Percentiles rank a stretch among this genome's conserved stretches.
phyloP scores from a whole-genome alignment of 2,888 invertebrate species.

The Agonopterix subpropinquella region DNA sequence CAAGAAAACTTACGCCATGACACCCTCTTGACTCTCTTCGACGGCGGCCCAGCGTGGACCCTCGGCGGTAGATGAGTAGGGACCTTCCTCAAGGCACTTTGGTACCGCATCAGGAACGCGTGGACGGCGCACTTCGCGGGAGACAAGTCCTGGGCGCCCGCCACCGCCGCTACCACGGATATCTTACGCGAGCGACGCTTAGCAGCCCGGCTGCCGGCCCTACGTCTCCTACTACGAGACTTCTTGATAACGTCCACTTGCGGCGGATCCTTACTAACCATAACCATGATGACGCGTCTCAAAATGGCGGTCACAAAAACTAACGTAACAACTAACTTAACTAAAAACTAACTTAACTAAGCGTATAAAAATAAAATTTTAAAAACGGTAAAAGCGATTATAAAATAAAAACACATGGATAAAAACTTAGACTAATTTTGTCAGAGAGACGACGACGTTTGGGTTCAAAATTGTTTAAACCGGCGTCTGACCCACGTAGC shows the following conservation, averaged over 20 bases:
- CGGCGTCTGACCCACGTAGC: background rate
- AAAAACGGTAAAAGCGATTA: slow-evolving; percentile 22
- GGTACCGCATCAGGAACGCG: slow-evolving; percentile 54
- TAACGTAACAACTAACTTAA: slow-evolving; percentile 17
- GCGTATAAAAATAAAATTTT: slow-evolving; percentile 20
- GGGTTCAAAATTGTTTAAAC: slow-evolving; percentile 29
- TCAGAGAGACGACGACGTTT: background rate
- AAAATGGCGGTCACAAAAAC: slow-evolving; percentile 48
- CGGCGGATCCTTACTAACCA: slow-evolving; percentile 40
- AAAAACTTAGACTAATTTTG: slow-evolving; percentile 6
- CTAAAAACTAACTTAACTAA: slow-evolving; percentile 18
- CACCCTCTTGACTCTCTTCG: slow-evolving; percentile 61
- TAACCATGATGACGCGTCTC: slow-evolving; percentile 30
- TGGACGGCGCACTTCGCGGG: slow-evolving; percentile 63
- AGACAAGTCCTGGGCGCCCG: slow-evolving; percentile 15
- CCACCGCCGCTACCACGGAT: slow-evolving; percentile 14
- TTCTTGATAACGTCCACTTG: slow-evolving; percentile 38
- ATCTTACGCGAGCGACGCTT: slow-evolving; percentile 42
- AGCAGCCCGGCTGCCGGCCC: slow-evolving; percentile 42
- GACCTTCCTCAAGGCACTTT: slow-evolving; percentile 54
- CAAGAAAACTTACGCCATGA: slow-evolving; percentile 61
- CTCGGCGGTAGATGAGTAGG: slow-evolving; percentile 57
- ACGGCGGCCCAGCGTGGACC: slow-evolving; percentile 56
- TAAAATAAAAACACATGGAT: slow-evolving; percentile 11
- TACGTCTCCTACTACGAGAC: slow-evolving; percentile 38